A percentile compares a stretch with the other conserved stretches of the same genome.
phyloP scores from a whole-genome alignment of 1,140 invertebrate species.

The Meteorus sp. region DNA sequence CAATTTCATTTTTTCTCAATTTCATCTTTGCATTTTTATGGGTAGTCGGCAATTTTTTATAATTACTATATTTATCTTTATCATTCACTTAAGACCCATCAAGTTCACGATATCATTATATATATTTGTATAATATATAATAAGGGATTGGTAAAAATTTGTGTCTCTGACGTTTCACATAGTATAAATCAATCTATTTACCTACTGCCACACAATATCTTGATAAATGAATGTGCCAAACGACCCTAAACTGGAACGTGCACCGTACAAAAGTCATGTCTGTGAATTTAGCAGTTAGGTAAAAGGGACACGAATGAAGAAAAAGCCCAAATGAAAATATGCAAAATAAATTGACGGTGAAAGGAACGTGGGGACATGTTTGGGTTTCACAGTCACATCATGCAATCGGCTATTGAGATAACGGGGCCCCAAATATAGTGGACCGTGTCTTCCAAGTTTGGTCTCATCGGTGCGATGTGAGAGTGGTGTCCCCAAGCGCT shows the following conservation, averaged over 20 bases:
- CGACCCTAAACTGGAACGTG: too few relatives aligned
- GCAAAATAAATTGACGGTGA: not conserved
- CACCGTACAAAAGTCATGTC: too few relatives aligned
- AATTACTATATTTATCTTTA: constrained; percentile 58
- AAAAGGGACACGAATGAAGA: not conserved
- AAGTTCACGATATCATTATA: not conserved
- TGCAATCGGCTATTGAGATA: constrained; percentile 10
- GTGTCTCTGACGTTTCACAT: too few relatives aligned
- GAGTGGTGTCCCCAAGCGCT: not conserved
- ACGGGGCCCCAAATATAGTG: constrained; percentile 20
- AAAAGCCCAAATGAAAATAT: not conserved
- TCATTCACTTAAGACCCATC: constrained; percentile 50
- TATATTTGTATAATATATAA: constrained; percentile 2
- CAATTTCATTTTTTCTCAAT: constrained; percentile 1
- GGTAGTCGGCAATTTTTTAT: constrained; percentile 49
- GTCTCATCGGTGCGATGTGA: not conserved
- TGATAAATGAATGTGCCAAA: too few relatives aligned
- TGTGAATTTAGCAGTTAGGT: too few relatives aligned
- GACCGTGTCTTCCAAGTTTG: constrained; percentile 10
- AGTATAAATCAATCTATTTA: too few relatives aligned
- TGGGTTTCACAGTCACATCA: not conserved
- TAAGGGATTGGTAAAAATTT: too few relatives aligned
- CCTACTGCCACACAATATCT: too few relatives aligned
- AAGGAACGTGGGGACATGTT: constrained; percentile 8
- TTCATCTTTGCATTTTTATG: too few relatives aligned